A percentile compares a stretch with the other conserved stretches of the same genome.
Conservation (phyloP, 2,113 vertebrate species). For the Epinephelus moara region DNA sequence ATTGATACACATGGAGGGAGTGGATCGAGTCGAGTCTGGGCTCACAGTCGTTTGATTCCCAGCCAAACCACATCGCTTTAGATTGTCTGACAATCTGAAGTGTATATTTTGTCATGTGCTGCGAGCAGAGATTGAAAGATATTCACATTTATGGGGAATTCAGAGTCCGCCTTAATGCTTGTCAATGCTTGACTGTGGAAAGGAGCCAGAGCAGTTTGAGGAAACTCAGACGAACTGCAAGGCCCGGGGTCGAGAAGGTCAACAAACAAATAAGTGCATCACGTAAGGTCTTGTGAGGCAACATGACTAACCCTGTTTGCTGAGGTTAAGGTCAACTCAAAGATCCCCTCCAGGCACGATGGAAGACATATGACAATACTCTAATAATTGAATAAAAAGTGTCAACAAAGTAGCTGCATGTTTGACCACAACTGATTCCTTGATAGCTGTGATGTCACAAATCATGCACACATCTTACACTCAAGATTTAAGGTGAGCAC, state of each 20-base stretch:
- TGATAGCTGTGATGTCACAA: not conserved
- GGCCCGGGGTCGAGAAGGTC: constrained; percentile 53
- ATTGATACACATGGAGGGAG: constrained; percentile 39
- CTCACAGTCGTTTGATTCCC: constrained; percentile 39
- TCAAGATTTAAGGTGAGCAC: constrained; percentile 3
- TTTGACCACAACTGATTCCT: not conserved
- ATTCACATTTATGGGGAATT: constrained; percentile 27
- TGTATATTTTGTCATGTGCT: constrained; percentile 37
- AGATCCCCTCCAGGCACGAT: not conserved
- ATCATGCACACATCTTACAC: not conserved
- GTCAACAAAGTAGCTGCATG: not conserved
- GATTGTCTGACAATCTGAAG: constrained; percentile 26
- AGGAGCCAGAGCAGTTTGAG: constrained; percentile 30
- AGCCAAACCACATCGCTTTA: constrained; percentile 39
- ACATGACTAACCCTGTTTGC: constrained; percentile 35
- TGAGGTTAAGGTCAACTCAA: constrained; percentile 30
- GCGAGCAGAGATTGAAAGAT: constrained; percentile 12
- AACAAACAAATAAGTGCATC: constrained; percentile 55
- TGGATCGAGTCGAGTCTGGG: not conserved
- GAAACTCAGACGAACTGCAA: constrained; percentile 30
- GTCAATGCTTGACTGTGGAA: constrained; percentile 3
- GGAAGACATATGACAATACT: not conserved
- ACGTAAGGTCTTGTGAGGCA: constrained; percentile 43
- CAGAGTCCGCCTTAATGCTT: not conserved
- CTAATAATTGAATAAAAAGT: not conserved